Evolutionary conservation across 2,797 vertebrate species (phyloP).

Genomic region (Botia almorhae): DNA sequence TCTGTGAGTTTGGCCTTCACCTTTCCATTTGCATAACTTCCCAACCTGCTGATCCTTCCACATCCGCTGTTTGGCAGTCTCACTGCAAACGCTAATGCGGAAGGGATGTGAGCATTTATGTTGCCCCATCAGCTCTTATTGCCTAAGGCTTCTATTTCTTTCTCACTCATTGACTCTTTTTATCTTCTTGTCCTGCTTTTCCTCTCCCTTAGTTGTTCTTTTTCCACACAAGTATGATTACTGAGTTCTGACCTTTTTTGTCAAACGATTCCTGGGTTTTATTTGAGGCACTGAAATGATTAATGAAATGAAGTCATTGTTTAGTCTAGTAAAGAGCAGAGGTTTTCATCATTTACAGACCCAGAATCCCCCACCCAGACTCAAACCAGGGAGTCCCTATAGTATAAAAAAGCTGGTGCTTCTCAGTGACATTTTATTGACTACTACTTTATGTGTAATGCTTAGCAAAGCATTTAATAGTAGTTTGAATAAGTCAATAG

Average conservation of each 20-base stretch:
- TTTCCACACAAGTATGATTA: constrained; percentile 3
- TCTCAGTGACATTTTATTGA: neutral
- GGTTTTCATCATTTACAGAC: neutral
- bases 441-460: neutral
- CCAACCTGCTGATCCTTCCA: constrained; percentile 40
- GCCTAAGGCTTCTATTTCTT: constrained; percentile 29
- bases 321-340: constrained; percentile 1
- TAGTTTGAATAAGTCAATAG: too few relatives aligned
- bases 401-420: neutral
- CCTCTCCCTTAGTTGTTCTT: constrained; percentile 16
- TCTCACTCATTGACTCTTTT: constrained; percentile 7
- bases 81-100: constrained; percentile 44
- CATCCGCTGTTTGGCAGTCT: constrained; percentile 44
- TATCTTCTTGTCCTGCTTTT: constrained; percentile 9
- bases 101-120: constrained; percentile 43
- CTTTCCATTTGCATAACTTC: constrained; percentile 48
- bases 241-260: neutral
- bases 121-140: constrained; percentile 37
- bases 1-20: constrained; percentile 40
- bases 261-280: neutral
- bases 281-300: neutral
- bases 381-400: too few relatives aligned
- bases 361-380: neutral
- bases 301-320: neutral
- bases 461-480: neutral